phyloP scores from a whole-genome alignment of 2,113 vertebrate genomes.

The Taxidea taxus region DNA sequence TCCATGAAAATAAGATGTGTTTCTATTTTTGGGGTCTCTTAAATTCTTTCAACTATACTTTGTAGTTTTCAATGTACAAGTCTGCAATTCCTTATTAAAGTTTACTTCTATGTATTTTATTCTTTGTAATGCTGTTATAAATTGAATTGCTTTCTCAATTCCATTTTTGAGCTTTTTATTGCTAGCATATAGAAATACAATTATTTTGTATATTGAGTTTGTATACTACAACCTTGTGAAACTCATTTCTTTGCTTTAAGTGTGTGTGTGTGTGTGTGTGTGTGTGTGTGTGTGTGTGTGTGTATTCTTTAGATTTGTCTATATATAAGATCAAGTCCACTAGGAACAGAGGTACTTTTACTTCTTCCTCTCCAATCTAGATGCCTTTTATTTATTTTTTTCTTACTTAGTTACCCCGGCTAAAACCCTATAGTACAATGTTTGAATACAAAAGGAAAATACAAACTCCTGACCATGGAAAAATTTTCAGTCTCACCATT shows the following conservation, averaged over 20 bases:
- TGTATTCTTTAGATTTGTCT: neutral
- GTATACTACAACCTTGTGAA: neutral
- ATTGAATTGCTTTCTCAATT: neutral
- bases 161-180: neutral
- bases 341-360: neutral
- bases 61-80: neutral
- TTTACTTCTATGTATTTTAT: neutral
- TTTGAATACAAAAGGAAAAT: neutral
- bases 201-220: neutral
- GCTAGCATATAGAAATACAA: neutral
- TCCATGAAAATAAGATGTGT: neutral
- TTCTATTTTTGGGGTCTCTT: neutral
- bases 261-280: neutral
- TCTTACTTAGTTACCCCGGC: neutral
- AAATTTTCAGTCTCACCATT: neutral
- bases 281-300: neutral
- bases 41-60: neutral
- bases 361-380: neutral
- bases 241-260: neutral
- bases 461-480: neutral
- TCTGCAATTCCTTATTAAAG: neutral
- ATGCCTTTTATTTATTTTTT: neutral
- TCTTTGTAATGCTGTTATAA: neutral
- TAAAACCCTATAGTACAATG: neutral
- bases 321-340: neutral